phyloP scores from a whole-genome alignment of 1,140 invertebrate genomes.

The Drosophila pruinosa region DNA sequence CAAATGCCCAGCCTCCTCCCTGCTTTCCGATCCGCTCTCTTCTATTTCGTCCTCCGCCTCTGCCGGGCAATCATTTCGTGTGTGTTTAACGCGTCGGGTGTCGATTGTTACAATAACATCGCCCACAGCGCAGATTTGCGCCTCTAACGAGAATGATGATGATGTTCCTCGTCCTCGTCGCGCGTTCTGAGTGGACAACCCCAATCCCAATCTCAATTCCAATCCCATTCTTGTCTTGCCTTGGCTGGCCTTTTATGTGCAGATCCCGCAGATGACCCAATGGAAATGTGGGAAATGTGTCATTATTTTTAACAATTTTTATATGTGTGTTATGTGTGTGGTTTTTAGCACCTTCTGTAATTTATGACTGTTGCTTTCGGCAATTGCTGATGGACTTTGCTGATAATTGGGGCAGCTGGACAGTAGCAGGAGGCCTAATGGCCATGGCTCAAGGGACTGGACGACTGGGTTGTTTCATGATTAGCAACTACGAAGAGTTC shows the following conservation, averaged over 20 bases:
- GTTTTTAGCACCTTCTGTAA: conserved; percentile 67
- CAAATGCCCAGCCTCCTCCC: conserved; percentile 5
- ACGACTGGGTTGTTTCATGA: neutral
- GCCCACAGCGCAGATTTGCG: conserved; percentile 72
- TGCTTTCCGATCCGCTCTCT: neutral
- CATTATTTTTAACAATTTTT: conserved; percentile 59
- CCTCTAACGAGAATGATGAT: conserved; percentile 59
- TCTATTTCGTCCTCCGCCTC: neutral
- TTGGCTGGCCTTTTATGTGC: conserved; percentile 28
- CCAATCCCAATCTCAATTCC: neutral
- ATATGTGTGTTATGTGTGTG: conserved; percentile 39
- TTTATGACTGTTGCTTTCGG: conserved; percentile 49
- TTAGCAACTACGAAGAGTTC: neutral
- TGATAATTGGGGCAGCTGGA: conserved; percentile 26
- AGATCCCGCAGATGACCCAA: conserved; percentile 16
- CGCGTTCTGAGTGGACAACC: conserved; percentile 19
- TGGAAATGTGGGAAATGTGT: conserved; percentile 45
- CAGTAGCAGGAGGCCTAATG: conserved; percentile 15
- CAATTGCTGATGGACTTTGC: conserved; percentile 41
- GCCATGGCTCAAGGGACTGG: neutral
- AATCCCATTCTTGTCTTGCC: conserved; percentile 23
- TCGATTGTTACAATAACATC: conserved; percentile 78
- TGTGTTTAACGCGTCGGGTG: conserved; percentile 64
- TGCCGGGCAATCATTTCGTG: conserved; percentile 44
- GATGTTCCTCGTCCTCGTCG: conserved; percentile 11